A percentile compares a stretch with the other conserved stretches of the same genome.
Conservation (phyloP, 2,797 vertebrate species). For the Gadopsis marmoratus region DNA sequence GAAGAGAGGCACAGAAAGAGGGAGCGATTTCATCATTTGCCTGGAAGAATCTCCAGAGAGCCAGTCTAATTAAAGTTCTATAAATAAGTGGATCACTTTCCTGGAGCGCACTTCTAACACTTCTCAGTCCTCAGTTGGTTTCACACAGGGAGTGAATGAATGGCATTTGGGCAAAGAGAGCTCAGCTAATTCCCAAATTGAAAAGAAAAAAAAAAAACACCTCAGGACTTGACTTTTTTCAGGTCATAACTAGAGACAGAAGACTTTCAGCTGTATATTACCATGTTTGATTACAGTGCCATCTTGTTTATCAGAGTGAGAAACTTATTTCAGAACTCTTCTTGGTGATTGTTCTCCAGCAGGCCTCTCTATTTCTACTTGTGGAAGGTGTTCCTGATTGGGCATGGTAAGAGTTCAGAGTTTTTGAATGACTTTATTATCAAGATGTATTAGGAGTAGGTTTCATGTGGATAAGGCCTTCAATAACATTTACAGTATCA, state of each 20-base stretch:
- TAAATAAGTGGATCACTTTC: slow-evolving; percentile 81
- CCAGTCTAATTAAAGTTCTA: slow-evolving; percentile 80
- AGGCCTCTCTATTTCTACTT: slow-evolving; percentile 14
- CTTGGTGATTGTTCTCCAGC: slow-evolving; percentile 3
- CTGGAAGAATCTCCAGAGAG: slow-evolving; percentile 69
- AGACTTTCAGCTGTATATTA: slow-evolving; percentile 11
- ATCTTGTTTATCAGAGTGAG: slow-evolving; percentile 35
- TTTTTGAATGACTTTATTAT: slow-evolving; percentile 13
- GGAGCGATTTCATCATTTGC: slow-evolving; percentile 72
- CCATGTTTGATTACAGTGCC: slow-evolving; percentile 5
- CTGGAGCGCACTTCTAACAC: slow-evolving; percentile 77
- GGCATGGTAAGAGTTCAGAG: neutral
- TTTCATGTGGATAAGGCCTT: neutral
- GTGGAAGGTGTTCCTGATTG: slow-evolving; percentile 11
- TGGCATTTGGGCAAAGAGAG: slow-evolving; percentile 57
- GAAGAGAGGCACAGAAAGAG: slow-evolving; percentile 53
- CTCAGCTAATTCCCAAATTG: slow-evolving; percentile 43
- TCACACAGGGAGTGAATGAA: slow-evolving; percentile 47
- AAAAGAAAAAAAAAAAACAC: slow-evolving; percentile 17
- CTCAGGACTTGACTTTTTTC: slow-evolving; percentile 47
- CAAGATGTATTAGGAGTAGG: neutral
- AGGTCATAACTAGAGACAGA: slow-evolving; percentile 58
- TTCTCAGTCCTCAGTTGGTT: slow-evolving; percentile 59
- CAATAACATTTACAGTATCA: slow-evolving; percentile 6
- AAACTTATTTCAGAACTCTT: slow-evolving; percentile 20